These are phyloP conservation scores for Drosophila mauritiana DNA, from an alignment of 1,140 invertebrate genomes.

Conservation along the genomic window DNA sequence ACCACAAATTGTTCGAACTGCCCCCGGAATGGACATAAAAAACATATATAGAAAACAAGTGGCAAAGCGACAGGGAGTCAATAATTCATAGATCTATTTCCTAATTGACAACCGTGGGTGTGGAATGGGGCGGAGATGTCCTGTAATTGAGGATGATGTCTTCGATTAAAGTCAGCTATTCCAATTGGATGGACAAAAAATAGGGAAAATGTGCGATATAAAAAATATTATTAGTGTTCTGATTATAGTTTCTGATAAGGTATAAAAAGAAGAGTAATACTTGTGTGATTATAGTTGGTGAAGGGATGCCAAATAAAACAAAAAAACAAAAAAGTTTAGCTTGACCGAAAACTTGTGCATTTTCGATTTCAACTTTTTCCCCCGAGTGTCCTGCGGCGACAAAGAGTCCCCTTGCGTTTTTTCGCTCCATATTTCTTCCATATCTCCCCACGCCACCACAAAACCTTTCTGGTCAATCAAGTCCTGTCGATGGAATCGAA, in stretches of 20 bases:
- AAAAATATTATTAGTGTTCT: not conserved
- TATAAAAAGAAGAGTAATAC: no score
- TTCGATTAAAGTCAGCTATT: slow-evolving; percentile 5
- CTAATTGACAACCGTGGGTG: slow-evolving; percentile 45
- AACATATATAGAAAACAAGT: slow-evolving; percentile 9
- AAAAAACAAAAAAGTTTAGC: not conserved
- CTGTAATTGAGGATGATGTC: slow-evolving; percentile 44
- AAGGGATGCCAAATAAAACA: not conserved
- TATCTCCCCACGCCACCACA: not conserved
- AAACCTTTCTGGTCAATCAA: slow-evolving; percentile 40
- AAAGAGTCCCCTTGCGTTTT: not conserved
- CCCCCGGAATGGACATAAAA: slow-evolving; percentile 61
- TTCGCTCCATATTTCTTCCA: no score
- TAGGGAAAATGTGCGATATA: not conserved
- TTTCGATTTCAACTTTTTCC: slow-evolving; percentile 45
- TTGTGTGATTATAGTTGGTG: not conserved
- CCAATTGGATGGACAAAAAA: slow-evolving; percentile 18
- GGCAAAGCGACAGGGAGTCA: slow-evolving; percentile 56
- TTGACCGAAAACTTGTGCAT: slow-evolving; percentile 41
- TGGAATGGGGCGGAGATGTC: slow-evolving; percentile 2
- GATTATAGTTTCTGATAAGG: no score
- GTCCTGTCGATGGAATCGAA: slow-evolving; percentile 28
- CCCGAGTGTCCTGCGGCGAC: slow-evolving; percentile 14
- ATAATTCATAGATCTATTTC: slow-evolving; percentile 54
- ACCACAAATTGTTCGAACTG: slow-evolving; percentile 76